Evolutionary conservation across 2,888 invertebrate species (phyloP).

Genomic region (Panopea generosa): DNA sequence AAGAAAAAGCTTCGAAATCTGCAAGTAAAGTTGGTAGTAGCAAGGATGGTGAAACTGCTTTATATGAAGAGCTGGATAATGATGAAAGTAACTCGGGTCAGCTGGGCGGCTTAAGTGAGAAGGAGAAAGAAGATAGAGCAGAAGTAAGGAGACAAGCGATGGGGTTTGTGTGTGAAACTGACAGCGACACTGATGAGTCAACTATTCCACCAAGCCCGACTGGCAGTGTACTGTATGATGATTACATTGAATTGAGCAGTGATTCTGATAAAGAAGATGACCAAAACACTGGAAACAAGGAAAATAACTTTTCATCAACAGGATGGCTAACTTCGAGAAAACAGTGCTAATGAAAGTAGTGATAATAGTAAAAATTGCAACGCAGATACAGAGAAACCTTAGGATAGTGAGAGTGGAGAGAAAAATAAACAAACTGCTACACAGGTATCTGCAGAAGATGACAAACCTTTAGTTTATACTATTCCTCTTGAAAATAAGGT

Average conservation of each 20-base stretch:
- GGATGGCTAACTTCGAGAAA: not conserved
- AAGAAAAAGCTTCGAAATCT: not conserved
- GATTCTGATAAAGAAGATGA: conserved; percentile 36
- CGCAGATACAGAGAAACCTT: too few relatives aligned
- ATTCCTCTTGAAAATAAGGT: too few relatives aligned
- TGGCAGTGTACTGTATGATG: conserved; percentile 49
- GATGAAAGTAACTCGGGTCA: too few relatives aligned
- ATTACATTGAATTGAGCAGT: conserved; percentile 49
- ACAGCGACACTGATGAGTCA: conserved; percentile 49
- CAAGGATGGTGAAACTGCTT: too few relatives aligned
- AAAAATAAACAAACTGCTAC: not conserved
- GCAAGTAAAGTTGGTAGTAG: too few relatives aligned
- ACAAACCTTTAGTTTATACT: too few relatives aligned
- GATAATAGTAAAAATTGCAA: not conserved
- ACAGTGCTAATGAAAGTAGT: not conserved
- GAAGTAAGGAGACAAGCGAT: conserved; percentile 50
- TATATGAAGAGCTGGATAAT: too few relatives aligned
- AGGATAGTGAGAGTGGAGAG: not conserved
- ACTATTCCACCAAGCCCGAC: conserved; percentile 30
- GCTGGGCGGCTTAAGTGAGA: conserved; percentile 15
- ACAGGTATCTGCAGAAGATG: not conserved
- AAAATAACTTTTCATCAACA: not conserved
- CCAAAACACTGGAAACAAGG: not conserved
- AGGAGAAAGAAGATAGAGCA: conserved; percentile 39
- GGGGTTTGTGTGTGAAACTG: conserved; percentile 51